Evolutionary conservation across 2,888 invertebrate species (phyloP), one percentile per base, ranked within the genome.

Genomic region (Escarpia spicata): DNA sequence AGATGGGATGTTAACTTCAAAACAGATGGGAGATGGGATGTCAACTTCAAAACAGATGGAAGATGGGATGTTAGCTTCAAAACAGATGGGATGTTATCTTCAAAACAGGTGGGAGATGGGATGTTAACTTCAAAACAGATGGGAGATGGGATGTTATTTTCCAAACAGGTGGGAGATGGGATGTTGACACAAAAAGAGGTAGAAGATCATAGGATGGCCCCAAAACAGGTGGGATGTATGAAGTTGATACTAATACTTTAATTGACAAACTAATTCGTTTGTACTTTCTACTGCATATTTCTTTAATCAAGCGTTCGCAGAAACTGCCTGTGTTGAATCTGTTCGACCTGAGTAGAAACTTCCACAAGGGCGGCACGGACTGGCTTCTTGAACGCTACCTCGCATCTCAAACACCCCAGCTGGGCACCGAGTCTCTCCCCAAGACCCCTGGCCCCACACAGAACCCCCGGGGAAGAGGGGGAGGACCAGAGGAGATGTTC

Each of bases 281-380:
- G n/a, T 19, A 19, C 75, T 26, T 26, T n/a, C n/a, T 75, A 19
- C 75, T 4, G 6, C 19, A 26, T 75, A 75, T 75, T 15, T 75
- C 75, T n/a, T 75, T 75, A 75, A 75, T 2, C 4, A n/a, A 26
- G 19, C 43, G n/a, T 12, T 31, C 89, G 43, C 94, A 96, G 96
- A 95, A 95, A 94, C 93, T 96, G 92, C 95, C 96, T 37, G 95
- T 96, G 31, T 94, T 96, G 45, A 96, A 96, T 94, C 94, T 96
- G 60, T 96, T 96, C 95, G 96, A 96, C 89, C 93, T 96, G 93
- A 95, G 96, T 93, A 95, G 95, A 93, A 96, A 96, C 94, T 95
- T 96, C 94, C 95, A 95, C 92, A 91, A 91, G n/a, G 92, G 92
- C 3, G 94, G 94, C 26, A 94, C 94, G 9, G 95, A 95, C 12